Evolutionary conservation across 1,140 invertebrate species (phyloP), one percentile per base, ranked within the genome.

Genomic region (Conus betulinus): DNA sequence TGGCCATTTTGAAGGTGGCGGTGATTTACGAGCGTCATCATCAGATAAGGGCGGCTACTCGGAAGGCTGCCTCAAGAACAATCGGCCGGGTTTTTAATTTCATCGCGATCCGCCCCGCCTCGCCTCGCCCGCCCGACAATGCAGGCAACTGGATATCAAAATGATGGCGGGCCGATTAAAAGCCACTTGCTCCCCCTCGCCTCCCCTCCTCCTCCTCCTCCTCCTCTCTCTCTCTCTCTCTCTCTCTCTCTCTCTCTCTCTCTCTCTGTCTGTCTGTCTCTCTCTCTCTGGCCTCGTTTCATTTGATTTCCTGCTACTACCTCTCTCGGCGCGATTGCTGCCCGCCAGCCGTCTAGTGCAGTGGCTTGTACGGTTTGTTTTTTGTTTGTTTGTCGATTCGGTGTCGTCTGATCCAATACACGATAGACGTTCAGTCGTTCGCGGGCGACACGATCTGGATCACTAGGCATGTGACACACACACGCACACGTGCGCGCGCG

Each of bases 71-170:
- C n/a, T 88, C 87, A 84, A 63, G 60, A 74, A 71, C 87, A 88
- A 88, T 88, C n/a, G 82, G 25, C 63, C 51, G 39, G 87, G 78
- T 81, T 88, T 88, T 84, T 88, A 81, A 88, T 84, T 88, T 71
- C 78, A 84, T 83, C 63, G 71, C 57, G 83, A 84, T 88, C 87
- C 81, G 57, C 63, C 82, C 7, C 39, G 11, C 52, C 63, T n/a
- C 79, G 51, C 78, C 7, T 8, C 6, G 55, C 55, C 6, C 6
- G 55, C 8, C 8, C 39, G 53, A 81, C 81, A 82, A 88, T 84
- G 39, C 51, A 11, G 81, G 87, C 60, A 67, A 88, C 15, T 88
- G 39, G 60, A 88, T 88, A 88, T 88, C 78, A 88, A 88, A 88
- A 88, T 84, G 67, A 88, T 84, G 83, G 57, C 55, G 74, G 27